Evolutionary conservation across 2,888 invertebrate species (phyloP).

Genomic region (Leptopilina myrica): DNA sequence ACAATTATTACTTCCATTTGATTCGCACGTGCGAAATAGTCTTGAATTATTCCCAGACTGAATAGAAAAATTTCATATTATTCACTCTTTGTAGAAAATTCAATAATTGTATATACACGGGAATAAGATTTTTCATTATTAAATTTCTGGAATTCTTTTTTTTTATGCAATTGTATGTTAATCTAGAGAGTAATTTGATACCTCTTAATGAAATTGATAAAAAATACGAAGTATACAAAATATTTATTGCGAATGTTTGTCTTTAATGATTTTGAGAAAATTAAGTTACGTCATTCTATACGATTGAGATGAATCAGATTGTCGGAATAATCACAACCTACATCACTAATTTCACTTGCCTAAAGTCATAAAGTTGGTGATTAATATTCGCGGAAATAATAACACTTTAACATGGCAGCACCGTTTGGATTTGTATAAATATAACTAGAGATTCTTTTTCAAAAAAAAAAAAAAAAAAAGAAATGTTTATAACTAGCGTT

Average conservation of each 20-base stretch:
- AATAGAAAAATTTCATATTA: too few relatives aligned
- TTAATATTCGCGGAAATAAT: slow-evolving; percentile 30
- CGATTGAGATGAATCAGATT: background rate
- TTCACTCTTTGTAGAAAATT: too few relatives aligned
- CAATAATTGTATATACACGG: too few relatives aligned
- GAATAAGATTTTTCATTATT: too few relatives aligned
- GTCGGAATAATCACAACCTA: slow-evolving; percentile 1
- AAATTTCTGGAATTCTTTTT: too few relatives aligned
- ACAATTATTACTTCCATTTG: slow-evolving; percentile 25
- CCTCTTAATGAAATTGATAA: background rate
- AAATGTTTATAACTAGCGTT: background rate
- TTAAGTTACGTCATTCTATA: background rate
- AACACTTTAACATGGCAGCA: slow-evolving; percentile 18
- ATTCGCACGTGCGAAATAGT: slow-evolving; percentile 26
- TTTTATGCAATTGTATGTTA: background rate
- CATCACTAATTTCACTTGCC: slow-evolving; percentile 23
- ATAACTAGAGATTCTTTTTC: background rate
- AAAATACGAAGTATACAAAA: background rate
- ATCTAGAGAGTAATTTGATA: background rate
- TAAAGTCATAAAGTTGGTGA: slow-evolving; percentile 1
- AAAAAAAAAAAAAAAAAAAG: background rate
- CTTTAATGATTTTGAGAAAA: background rate
- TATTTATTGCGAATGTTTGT: background rate
- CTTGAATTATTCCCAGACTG: slow-evolving; percentile 2
- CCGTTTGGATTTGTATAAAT: slow-evolving; percentile 2